Percentiles rank a stretch among this genome's conserved stretches.
Conservation (phyloP, 2,888 invertebrate genomes). For the Cyclophora punctaria region DNA sequence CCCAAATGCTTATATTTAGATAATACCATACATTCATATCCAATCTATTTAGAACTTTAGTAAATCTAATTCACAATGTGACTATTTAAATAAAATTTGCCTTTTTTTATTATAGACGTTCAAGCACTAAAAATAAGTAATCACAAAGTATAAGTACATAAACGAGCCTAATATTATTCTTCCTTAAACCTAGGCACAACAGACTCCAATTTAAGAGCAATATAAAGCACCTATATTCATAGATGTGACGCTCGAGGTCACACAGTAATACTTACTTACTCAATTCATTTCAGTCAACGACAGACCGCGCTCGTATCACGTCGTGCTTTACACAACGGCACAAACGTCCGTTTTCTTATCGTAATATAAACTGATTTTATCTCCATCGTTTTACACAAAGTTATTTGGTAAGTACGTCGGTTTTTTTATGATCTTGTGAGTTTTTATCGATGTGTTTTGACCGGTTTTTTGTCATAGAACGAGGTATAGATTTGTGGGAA, state of each 20-base stretch:
- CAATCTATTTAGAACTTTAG: neutral
- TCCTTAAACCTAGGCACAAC: too few species aligned
- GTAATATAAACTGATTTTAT: conserved; percentile 8
- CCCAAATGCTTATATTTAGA: neutral
- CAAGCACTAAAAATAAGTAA: too few species aligned
- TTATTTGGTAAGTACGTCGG: too few species aligned
- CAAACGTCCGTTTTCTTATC: neutral
- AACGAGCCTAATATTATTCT: too few species aligned
- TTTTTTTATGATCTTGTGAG: too few species aligned
- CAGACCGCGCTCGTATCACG: neutral
- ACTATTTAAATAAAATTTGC: neutral
- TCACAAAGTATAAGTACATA: too few species aligned
- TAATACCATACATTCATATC: neutral
- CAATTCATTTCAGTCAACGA: conserved; percentile 1
- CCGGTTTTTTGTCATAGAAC: too few species aligned
- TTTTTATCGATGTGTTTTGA: too few species aligned
- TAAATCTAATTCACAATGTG: neutral
- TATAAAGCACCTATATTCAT: conserved; percentile 1
- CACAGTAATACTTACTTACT: neutral
- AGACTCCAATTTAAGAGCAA: too few species aligned
- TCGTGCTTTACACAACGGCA: conserved; percentile 1
- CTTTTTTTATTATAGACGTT: too few species aligned
- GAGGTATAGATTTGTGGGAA: too few species aligned
- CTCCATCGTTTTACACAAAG: neutral
- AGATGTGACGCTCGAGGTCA: neutral